Conservation (phyloP, 2,797 vertebrate genomes). For the Hypotaenidia okinawae region DNA sequence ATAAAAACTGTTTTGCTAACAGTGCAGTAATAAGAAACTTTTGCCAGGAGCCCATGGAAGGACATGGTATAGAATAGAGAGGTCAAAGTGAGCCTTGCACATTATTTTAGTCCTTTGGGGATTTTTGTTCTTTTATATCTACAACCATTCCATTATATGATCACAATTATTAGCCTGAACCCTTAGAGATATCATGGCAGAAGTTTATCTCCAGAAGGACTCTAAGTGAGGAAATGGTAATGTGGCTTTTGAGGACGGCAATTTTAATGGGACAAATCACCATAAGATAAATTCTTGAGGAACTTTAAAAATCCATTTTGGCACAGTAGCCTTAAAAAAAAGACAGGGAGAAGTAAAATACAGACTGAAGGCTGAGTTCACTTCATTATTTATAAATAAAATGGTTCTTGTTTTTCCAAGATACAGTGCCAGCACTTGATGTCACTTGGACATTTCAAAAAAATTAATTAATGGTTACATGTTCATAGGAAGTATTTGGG, state of each 20-base stretch:
- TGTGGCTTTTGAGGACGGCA: not conserved
- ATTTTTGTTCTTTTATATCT: not conserved
- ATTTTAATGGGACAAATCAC: not conserved
- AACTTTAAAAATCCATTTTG: not conserved
- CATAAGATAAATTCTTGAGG: not conserved
- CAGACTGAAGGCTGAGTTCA: not conserved
- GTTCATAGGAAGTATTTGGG: not conserved
- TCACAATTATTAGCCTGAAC: not conserved
- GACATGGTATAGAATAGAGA: not conserved
- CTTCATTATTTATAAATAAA: conserved; percentile 6
- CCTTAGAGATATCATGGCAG: not conserved
- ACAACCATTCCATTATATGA: not conserved
- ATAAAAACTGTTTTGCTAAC: not conserved
- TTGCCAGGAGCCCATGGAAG: not conserved
- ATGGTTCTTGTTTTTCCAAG: not conserved
- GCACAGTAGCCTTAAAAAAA: not conserved
- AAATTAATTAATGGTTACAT: not conserved
- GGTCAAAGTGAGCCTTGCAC: not conserved
- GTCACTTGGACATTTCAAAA: not conserved
- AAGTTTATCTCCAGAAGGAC: not conserved
- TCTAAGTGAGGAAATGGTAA: not conserved
- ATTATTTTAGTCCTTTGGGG: not conserved
- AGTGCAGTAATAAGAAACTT: not conserved
- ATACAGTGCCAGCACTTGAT: not conserved
- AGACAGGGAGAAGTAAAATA: not conserved